Evolutionary conservation across 2,888 invertebrate species (phyloP).

Genomic region (Eilema depressum): DNA sequence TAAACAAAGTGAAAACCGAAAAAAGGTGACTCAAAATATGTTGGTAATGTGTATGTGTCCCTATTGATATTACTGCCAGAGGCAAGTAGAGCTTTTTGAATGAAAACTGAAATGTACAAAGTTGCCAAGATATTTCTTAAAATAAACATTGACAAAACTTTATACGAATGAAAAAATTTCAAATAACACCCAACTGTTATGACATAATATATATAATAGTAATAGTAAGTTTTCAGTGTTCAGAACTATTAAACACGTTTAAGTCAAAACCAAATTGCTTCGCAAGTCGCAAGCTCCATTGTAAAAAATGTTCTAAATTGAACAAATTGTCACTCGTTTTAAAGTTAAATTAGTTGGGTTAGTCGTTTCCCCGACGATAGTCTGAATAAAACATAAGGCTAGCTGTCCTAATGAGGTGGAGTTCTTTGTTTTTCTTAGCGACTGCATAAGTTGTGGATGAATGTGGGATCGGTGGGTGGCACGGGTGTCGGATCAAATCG

Average conservation of each 20-base stretch:
- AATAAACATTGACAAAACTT: not conserved
- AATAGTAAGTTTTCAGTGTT: slow-evolving; percentile 40
- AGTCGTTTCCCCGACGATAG: slow-evolving; percentile 70
- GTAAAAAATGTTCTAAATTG: slow-evolving; percentile 72
- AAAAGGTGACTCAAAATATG: slow-evolving; percentile 49
- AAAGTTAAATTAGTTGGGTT: slow-evolving; percentile 82
- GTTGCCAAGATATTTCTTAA: not conserved
- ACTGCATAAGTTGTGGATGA: slow-evolving; percentile 83
- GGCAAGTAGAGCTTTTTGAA: not conserved
- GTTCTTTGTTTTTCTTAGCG: slow-evolving; percentile 78
- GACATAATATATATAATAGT: slow-evolving; percentile 43
- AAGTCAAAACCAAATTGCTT: slow-evolving; percentile 64
- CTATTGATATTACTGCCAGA: not conserved
- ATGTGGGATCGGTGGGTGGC: slow-evolving; percentile 68
- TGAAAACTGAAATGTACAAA: not conserved
- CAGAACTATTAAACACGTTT: slow-evolving; percentile 57
- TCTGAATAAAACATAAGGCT: slow-evolving; percentile 84
- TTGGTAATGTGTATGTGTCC: slow-evolving; percentile 15
- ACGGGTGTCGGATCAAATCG: slow-evolving; percentile 81
- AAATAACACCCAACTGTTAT: slow-evolving; percentile 42
- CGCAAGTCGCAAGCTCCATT: slow-evolving; percentile 61
- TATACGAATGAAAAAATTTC: not conserved
- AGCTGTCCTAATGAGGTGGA: slow-evolving; percentile 78
- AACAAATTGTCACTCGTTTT: slow-evolving; percentile 80
- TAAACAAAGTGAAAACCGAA: slow-evolving; percentile 61